Conservation (phyloP, 2,797 vertebrate species). For the Hippopotamyrus pictus region DNA sequence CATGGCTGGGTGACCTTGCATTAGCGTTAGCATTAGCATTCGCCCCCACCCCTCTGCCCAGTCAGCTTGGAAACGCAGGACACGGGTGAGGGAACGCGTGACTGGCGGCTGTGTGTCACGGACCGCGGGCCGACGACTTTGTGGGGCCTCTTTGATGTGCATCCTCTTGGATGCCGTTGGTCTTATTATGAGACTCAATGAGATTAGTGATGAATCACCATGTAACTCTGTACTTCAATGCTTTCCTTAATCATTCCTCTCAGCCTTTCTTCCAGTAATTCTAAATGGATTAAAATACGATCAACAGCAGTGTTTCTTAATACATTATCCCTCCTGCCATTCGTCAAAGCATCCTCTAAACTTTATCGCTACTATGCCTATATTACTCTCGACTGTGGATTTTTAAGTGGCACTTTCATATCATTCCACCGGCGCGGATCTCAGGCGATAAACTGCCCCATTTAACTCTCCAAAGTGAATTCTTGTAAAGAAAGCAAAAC, state of each 20-base stretch:
- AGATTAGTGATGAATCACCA: not conserved
- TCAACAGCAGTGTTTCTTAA: not conserved
- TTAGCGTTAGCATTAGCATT: not conserved
- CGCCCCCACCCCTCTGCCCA: not conserved
- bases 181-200: not conserved
- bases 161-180: not conserved
- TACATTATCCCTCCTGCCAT: not conserved
- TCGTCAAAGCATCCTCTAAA: not conserved
- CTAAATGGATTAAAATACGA: not conserved
- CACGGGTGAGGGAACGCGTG: no score
- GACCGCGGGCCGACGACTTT: not conserved
- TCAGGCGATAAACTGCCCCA: not conserved
- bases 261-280: not conserved
- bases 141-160: not conserved
- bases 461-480: not conserved
- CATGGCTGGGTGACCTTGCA: not conserved
- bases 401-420: not conserved
- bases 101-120: not conserved
- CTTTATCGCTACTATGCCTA: not conserved
- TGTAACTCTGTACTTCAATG: not conserved
- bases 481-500: not conserved
- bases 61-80: not conserved
- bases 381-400: not conserved
- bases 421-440: not conserved
- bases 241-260: not conserved